Percentiles rank a stretch among this genome's conserved stretches.
Evolutionary conservation across 1,140 invertebrate genomes (phyloP).

Genomic region (Centruroides sculpturatus): DNA sequence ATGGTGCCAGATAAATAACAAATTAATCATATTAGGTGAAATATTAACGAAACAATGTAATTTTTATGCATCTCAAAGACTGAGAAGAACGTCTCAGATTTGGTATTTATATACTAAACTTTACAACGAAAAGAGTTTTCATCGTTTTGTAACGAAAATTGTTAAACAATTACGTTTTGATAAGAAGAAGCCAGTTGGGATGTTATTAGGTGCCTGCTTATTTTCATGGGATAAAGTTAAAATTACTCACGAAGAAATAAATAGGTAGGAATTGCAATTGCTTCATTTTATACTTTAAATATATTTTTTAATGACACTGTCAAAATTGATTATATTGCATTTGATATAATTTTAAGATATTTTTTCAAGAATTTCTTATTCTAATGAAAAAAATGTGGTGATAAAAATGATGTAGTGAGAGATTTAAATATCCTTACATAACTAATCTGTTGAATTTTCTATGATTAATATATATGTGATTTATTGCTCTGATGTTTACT

Average conservation of each 20-base stretch:
- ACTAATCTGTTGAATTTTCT: too few relatives aligned
- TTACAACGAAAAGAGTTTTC: conserved; percentile 21
- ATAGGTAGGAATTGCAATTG: conserved; percentile 13
- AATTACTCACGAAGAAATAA: conserved; percentile 24
- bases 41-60: conserved; percentile 24
- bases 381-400: too few relatives aligned
- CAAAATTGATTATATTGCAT: too few relatives aligned
- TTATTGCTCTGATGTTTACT: too few relatives aligned
- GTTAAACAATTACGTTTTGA: conserved; percentile 9
- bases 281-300: too few relatives aligned
- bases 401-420: too few relatives aligned
- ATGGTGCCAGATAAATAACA: conserved; percentile 6
- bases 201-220: conserved; percentile 21
- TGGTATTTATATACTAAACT: conserved; percentile 22
- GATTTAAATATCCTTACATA: too few relatives aligned
- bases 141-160: conserved; percentile 17
- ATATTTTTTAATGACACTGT: too few relatives aligned
- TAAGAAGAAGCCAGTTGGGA: conserved; percentile 10
- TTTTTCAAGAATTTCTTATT: too few relatives aligned
- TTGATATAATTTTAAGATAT: too few relatives aligned
- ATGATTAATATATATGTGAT: too few relatives aligned
- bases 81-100: conserved; percentile 23
- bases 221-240: conserved; percentile 26
- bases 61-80: conserved; percentile 21
- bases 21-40: conserved; percentile 16